phyloP scores from a whole-genome alignment of 2,797 vertebrate genomes.

The Pogoniulus pusillus region DNA sequence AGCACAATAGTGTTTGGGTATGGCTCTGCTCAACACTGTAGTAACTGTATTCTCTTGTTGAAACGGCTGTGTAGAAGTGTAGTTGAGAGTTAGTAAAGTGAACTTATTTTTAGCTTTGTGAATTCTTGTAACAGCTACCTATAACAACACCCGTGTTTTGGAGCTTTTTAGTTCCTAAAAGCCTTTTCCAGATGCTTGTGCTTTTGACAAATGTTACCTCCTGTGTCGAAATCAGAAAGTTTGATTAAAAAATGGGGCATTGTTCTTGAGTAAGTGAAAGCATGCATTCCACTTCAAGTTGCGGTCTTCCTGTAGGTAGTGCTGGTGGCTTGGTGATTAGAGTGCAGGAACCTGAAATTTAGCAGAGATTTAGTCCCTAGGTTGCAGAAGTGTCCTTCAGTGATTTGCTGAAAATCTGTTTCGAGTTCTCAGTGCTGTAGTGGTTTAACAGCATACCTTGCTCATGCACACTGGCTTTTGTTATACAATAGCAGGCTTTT shows the following conservation, averaged over 20 bases:
- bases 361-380: not conserved
- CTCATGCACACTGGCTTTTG: constrained; percentile 30
- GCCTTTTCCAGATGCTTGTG: constrained; percentile 31
- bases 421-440: constrained; percentile 54
- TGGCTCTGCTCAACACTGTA: not conserved
- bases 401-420: constrained; percentile 58
- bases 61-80: not conserved
- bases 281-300: not conserved
- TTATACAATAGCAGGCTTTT: constrained; percentile 44
- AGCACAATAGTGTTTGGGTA: not conserved
- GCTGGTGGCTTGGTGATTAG: not conserved
- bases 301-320: constrained; percentile 1
- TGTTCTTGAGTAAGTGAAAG: not conserved
- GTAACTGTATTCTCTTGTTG: not conserved
- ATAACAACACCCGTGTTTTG: constrained; percentile 19
- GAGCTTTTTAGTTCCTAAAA: constrained; percentile 15
- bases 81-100: not conserved
- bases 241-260: constrained; percentile 8
- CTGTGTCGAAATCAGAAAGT: not conserved
- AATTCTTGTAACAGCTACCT: constrained; percentile 19
- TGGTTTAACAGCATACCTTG: constrained; percentile 44
- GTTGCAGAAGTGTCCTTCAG: not conserved
- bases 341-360: not conserved
- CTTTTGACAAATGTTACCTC: not conserved
- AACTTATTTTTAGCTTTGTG: not conserved